These are phyloP conservation scores for Hypsibius dujardini DNA, from an alignment of 1,140 invertebrate species.

Conservation along the genomic window DNA sequence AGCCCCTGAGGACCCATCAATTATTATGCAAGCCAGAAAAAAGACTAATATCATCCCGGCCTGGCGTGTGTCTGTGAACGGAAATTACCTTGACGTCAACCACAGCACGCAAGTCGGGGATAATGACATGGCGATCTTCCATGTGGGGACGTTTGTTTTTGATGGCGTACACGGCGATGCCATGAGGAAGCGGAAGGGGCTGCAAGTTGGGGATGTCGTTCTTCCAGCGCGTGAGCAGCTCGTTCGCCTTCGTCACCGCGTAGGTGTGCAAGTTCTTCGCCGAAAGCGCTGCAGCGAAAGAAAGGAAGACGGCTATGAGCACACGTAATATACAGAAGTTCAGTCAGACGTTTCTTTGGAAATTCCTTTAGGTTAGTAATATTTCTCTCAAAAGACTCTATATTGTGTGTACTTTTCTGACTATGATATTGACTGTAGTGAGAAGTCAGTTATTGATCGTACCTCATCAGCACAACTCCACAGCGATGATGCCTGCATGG, in stretches of 20 bases:
- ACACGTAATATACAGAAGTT: no score
- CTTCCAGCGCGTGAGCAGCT: constrained; percentile 9
- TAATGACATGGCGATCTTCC: constrained; percentile 64
- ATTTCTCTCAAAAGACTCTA: no score
- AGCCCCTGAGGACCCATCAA: neutral
- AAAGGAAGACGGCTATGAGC: no score
- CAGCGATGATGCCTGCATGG: no score
- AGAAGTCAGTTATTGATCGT: no score
- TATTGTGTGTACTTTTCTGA: no score
- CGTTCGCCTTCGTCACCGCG: constrained; percentile 7
- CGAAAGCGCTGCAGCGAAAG: neutral
- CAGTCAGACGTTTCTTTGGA: no score
- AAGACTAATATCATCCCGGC: constrained; percentile 35
- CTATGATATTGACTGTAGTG: no score
- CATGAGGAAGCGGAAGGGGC: neutral
- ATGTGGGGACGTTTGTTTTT: constrained; percentile 61
- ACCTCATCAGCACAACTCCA: no score
- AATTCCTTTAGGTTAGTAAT: no score
- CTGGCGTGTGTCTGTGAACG: no score
- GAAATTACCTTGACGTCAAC: constrained; percentile 29
- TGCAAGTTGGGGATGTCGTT: neutral
- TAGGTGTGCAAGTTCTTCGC: constrained; percentile 2
- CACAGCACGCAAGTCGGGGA: constrained; percentile 39
- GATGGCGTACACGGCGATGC: constrained; percentile 41
- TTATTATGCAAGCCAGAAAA: constrained; percentile 34